Percentiles rank a stretch among this genome's conserved stretches.
phyloP scores from a whole-genome alignment of 2,888 invertebrate species.

The Cephonodes hylas region DNA sequence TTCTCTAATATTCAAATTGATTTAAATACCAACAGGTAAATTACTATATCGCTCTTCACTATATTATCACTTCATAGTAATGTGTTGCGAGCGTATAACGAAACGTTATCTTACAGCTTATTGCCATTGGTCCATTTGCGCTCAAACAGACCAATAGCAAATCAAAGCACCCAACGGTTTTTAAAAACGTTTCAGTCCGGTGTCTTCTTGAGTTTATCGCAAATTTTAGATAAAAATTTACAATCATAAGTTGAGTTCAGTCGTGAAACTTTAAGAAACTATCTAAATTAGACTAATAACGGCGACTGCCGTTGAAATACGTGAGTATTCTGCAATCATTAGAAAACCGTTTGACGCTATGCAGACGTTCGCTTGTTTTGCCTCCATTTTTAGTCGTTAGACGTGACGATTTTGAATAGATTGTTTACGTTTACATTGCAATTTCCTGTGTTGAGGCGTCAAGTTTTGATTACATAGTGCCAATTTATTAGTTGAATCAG shows the following conservation, averaged over 20 bases:
- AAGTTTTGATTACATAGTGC: constrained; percentile 16
- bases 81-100: constrained; percentile 29
- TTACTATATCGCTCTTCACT: not conserved
- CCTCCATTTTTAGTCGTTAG: constrained; percentile 75
- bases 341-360: constrained; percentile 52
- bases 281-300: constrained; percentile 46
- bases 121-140: constrained; percentile 45
- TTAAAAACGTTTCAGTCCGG: constrained; percentile 67
- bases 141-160: constrained; percentile 51
- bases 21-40: not conserved
- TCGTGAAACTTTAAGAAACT: constrained; percentile 48
- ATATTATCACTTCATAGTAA: not conserved
- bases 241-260: constrained; percentile 38
- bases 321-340: constrained; percentile 57
- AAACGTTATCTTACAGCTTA: constrained; percentile 34
- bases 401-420: constrained; percentile 50
- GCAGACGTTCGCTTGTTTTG: constrained; percentile 75
- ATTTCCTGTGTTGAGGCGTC: constrained; percentile 21
- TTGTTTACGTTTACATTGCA: constrained; percentile 46
- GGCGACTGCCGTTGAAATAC: constrained; percentile 56
- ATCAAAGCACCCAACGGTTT: constrained; percentile 71
- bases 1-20: too few species aligned
- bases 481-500: constrained; percentile 31
- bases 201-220: constrained; percentile 57
- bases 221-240: constrained; percentile 53